Conservation (phyloP, 2,113 vertebrate species). For the Ammodytes marinus region DNA sequence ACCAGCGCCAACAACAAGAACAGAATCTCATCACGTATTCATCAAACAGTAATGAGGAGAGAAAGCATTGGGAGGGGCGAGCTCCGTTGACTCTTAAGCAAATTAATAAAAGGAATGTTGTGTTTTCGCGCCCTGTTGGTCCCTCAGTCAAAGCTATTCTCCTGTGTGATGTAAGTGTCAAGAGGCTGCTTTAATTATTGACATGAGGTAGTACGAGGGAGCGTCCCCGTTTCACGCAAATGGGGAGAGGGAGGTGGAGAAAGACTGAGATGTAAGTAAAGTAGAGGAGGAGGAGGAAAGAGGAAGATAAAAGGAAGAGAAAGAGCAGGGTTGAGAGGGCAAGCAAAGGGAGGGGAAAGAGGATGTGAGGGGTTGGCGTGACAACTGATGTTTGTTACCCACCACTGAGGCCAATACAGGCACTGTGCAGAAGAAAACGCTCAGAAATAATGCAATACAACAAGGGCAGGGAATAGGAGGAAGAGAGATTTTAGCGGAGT, state of each 20-base stretch:
- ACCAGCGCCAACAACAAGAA: conserved; percentile 14
- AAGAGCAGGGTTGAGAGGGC: conserved; percentile 26
- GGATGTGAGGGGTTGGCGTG: conserved; percentile 38
- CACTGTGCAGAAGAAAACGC: conserved; percentile 9
- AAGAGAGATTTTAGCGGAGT: conserved; percentile 36
- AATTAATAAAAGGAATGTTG: conserved; percentile 49
- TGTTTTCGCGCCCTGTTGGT: conserved; percentile 1
- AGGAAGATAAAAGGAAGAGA: background rate
- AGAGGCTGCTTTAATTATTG: conserved; percentile 49
- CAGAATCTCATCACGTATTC: conserved; percentile 59
- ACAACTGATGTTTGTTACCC: conserved; percentile 34
- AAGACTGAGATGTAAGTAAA: background rate
- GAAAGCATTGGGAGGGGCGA: conserved; percentile 8
- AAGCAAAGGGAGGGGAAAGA: conserved; percentile 15
- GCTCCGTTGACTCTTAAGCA: conserved; percentile 38
- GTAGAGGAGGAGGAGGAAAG: background rate
- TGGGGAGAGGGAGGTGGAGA: background rate
- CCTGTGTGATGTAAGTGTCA: conserved; percentile 27
- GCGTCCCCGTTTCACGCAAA: conserved; percentile 23
- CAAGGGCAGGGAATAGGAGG: conserved; percentile 32
- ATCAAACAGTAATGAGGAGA: conserved; percentile 59
- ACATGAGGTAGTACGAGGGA: background rate
- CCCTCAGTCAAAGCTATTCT: conserved; percentile 22
- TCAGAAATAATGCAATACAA: conserved; percentile 57
- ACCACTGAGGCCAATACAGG: conserved; percentile 9